Evolutionary conservation across 2,113 vertebrate genomes (phyloP).

Genomic region (Alouatta palliata): DNA sequence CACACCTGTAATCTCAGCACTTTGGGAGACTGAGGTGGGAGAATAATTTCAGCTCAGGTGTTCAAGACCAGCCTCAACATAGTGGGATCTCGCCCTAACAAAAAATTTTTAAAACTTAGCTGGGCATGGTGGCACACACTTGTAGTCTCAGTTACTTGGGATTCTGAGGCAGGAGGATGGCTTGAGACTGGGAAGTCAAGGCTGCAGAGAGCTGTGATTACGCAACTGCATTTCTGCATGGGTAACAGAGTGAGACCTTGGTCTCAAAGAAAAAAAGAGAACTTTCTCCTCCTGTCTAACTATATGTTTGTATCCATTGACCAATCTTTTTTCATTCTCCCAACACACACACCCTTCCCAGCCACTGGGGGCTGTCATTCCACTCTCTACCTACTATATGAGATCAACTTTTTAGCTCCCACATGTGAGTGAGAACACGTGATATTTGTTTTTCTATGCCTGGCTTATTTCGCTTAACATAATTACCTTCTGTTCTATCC

Average conservation of each 20-base stretch:
- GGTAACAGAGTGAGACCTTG: too few relatives aligned
- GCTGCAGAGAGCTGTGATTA: too few relatives aligned
- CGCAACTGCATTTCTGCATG: too few relatives aligned
- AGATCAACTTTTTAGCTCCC: not conserved
- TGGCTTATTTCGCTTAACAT: not conserved
- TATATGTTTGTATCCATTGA: not conserved
- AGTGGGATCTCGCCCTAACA: accelerated
- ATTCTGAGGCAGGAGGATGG: too few relatives aligned
- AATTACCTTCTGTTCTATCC: not conserved
- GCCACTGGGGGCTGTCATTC: not conserved
- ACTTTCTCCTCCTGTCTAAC: not conserved
- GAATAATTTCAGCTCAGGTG: too few relatives aligned
- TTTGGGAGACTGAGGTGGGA: too few relatives aligned
- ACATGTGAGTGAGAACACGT: not conserved
- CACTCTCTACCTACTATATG: not conserved
- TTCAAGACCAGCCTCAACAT: too few relatives aligned
- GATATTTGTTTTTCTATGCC: not conserved
- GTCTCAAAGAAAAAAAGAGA: not conserved
- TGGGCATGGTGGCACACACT: too few relatives aligned
- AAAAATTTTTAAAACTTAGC: too few relatives aligned
- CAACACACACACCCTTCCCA: not conserved
- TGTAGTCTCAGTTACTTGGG: too few relatives aligned
- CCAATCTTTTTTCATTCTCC: not conserved
- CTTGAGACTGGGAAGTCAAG: too few relatives aligned
- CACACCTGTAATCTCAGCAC: too few relatives aligned